These are phyloP conservation scores for Poeciliopsis turrubarensis DNA, from an alignment of 2,113 vertebrate species.

Conservation along the genomic window DNA sequence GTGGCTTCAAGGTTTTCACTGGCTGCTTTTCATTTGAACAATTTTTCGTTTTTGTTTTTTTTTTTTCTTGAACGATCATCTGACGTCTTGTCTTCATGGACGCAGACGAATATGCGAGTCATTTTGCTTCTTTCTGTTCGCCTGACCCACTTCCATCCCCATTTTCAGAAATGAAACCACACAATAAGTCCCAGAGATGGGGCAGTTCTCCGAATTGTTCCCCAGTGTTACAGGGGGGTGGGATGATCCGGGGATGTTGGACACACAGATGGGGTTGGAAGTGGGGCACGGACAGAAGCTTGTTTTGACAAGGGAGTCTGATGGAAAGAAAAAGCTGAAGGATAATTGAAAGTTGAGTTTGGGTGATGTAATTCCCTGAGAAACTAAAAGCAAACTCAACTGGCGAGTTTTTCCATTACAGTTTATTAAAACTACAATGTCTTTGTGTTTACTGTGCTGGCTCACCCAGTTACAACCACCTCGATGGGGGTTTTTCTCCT, in stretches of 20 bases:
- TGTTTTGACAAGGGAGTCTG: conserved; percentile 1
- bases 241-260: not conserved
- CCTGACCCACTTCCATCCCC: conserved; percentile 40
- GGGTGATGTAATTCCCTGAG: not conserved
- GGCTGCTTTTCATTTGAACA: not conserved
- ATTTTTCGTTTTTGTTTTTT: too few relatives aligned
- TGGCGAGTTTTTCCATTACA: not conserved
- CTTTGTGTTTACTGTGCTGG: not conserved
- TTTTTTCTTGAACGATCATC: not conserved
- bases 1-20: not conserved
- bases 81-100: not conserved
- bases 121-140: conserved; percentile 55
- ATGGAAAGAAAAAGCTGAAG: not conserved
- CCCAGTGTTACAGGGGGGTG: not conserved
- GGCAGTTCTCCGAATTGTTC: conserved; percentile 60
- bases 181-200: conserved; percentile 21
- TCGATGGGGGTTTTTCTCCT: not conserved
- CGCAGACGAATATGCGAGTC: not conserved
- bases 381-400: not conserved
- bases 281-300: not conserved
- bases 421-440: not conserved
- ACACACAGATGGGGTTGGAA: not conserved
- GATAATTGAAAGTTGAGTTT: not conserved
- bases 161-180: conserved; percentile 36
- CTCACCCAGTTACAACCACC: not conserved